phyloP scores from a whole-genome alignment of 2,888 invertebrate species.

The Sphinx pinastri region DNA sequence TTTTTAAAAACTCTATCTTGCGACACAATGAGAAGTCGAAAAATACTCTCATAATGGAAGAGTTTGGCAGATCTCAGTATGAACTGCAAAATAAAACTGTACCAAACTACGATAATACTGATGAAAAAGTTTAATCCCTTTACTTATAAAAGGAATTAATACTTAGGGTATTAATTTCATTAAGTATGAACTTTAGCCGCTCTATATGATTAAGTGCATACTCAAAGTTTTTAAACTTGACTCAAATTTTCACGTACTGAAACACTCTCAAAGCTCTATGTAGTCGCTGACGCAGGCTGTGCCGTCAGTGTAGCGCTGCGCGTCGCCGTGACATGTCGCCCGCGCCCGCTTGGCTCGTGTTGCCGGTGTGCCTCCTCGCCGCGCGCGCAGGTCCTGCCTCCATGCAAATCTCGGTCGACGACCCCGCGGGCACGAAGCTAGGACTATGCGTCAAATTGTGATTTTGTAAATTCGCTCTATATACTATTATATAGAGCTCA shows the following conservation, averaged over 20 bases:
- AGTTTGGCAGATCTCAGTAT: no score
- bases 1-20: no score
- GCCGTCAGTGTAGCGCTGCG: constrained; percentile 48
- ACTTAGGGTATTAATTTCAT: no score
- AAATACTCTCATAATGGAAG: no score
- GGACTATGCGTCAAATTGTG: not conserved
- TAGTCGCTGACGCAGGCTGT: not conserved
- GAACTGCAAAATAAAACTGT: not conserved
- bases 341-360: constrained; percentile 51
- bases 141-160: no score
- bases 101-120: no score
- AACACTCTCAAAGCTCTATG: not conserved
- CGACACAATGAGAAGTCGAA: no score
- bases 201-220: no score
- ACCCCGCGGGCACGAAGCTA: constrained; percentile 65
- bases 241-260: not conserved
- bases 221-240: no score
- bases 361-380: constrained; percentile 47
- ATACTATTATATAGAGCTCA: not conserved
- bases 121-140: no score
- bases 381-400: constrained; percentile 55
- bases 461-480: not conserved
- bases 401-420: constrained; percentile 71
- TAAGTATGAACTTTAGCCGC: no score
- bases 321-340: constrained; percentile 45